These are phyloP conservation scores for Urechis unicinctus DNA, from an alignment of 2,888 invertebrate genomes.

Conservation along the genomic window DNA sequence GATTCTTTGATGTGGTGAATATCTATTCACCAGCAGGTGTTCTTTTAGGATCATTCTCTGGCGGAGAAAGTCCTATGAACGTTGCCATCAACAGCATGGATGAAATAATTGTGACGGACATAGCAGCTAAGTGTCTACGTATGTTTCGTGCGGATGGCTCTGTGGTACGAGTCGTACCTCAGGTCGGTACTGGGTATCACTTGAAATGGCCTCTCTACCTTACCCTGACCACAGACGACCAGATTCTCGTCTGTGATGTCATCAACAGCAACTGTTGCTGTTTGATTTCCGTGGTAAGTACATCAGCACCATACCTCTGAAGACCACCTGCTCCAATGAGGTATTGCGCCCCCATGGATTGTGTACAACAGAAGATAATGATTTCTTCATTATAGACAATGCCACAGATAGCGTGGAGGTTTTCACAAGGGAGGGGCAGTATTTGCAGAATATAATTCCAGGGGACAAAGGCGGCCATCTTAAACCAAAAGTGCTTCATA, in stretches of 20 bases:
- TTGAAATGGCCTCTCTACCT: constrained; percentile 17
- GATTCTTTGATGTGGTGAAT: constrained; percentile 13
- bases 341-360: constrained; percentile 16
- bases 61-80: constrained; percentile 10
- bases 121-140: constrained; percentile 10
- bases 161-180: neutral
- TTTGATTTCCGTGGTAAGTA: constrained; percentile 7
- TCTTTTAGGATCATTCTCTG: constrained; percentile 10
- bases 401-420: constrained; percentile 14
- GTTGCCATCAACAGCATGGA: constrained; percentile 9
- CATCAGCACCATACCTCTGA: neutral
- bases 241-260: constrained; percentile 11
- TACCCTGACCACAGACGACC: neutral
- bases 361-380: constrained; percentile 7
- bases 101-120: constrained; percentile 15
- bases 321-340: constrained; percentile 12
- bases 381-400: constrained; percentile 12
- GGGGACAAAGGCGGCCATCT: constrained; percentile 7
- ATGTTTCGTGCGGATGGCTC: constrained; percentile 9
- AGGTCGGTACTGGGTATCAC: constrained; percentile 3
- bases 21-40: constrained; percentile 11
- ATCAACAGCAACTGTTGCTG: constrained; percentile 10
- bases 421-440: constrained; percentile 5
- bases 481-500: constrained; percentile 6
- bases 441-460: constrained; percentile 11